Evolutionary conservation across 2,888 invertebrate genomes (phyloP), one percentile per base, ranked within the genome.

Genomic region (Elegia similella): DNA sequence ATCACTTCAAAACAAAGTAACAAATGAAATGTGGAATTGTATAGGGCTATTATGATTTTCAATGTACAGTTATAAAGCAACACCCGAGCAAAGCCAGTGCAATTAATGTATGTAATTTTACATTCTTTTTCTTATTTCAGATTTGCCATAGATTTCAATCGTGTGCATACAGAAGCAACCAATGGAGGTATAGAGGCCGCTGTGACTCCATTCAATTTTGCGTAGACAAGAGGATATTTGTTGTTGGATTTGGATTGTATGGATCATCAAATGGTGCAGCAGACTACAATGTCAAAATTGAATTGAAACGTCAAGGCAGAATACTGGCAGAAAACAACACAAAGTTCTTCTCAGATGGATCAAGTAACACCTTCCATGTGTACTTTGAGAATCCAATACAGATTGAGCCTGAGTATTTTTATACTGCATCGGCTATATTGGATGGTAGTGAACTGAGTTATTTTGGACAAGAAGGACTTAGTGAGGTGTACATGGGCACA

Each of bases 151-250:
- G 98, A 80, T 99, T 99, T 82, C 98, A 98, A 84, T 98, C 98
- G 8, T 98, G 98, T 75, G 98, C 98, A 5, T 98, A 98, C 85
- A 94, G 98, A 69, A 97, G 97, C 74, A 99, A 98, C 79, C 98
- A 99, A 82, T 99, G 99, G 98, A 94, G 98, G 57, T 99, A 99
- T 82, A 93, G 99, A 68, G 98, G 98, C 0, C 94, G 98, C 56
- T 98, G 98, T 81, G 99, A 99, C 82, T 98, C 98, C 59, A 98
- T 99, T 80, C 98, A 98, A 80, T 99, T 99, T 88, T 97, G 97
- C 66, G 98, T 98, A 0, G 98, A 99, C 84, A 95, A 97, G 63
- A 94, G 98, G 69, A 98, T 99, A 76, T 99, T 98, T 80, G 96
- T 99, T 55, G 97, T 98, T 55, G 98, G 98, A 46, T 98, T 98